These are phyloP conservation scores for Apoda limacodes DNA, from an alignment of 2,888 invertebrate species.

Conservation along the genomic window DNA sequence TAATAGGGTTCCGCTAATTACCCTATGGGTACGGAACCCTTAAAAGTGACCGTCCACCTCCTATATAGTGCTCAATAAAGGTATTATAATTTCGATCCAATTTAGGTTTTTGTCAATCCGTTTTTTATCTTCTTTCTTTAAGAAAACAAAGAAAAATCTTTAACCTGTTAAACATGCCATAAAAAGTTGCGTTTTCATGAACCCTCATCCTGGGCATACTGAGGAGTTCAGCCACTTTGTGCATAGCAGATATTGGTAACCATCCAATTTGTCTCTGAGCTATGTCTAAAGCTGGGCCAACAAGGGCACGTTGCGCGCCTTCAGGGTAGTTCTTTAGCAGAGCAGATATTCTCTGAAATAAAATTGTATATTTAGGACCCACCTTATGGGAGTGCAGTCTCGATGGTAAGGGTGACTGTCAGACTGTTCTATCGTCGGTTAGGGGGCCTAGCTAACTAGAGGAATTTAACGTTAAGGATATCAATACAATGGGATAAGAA, in stretches of 20 bases:
- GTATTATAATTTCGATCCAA: no score
- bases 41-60: no score
- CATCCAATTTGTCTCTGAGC: conserved; percentile 57
- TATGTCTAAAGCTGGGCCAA: conserved; percentile 39
- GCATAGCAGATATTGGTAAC: conserved; percentile 58
- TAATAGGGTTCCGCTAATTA: no score
- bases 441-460: no score
- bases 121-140: no score
- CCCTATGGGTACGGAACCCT: no score
- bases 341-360: conserved; percentile 39
- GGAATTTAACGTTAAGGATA: no score
- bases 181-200: conserved; percentile 53
- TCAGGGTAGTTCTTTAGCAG: conserved; percentile 45
- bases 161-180: conserved; percentile 50
- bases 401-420: no score
- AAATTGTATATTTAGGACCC: conserved; percentile 8
- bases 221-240: conserved; percentile 46
- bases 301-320: conserved; percentile 39
- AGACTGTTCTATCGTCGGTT: no score
- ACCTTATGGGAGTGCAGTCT: conserved; percentile 3
- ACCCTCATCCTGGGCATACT: conserved; percentile 48
- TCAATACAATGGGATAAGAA: conserved; percentile 3
- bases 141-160: background rate
- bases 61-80: no score
- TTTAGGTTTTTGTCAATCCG: no score